Evolutionary conservation across 2,113 vertebrate species (phyloP).

Genomic region (Octodon degus): DNA sequence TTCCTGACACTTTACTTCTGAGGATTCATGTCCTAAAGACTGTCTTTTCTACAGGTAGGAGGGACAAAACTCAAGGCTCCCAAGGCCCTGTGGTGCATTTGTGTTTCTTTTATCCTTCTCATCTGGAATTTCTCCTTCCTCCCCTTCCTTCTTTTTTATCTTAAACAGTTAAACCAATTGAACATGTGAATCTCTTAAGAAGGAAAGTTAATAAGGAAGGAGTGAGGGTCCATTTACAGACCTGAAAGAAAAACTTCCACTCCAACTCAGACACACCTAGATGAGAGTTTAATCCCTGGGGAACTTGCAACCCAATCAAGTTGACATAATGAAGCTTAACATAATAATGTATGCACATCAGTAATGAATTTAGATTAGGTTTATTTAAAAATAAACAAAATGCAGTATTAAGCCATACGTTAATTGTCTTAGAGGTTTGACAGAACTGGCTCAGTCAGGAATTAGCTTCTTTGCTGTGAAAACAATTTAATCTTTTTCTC

Average conservation of each 20-base stretch:
- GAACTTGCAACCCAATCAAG: not conserved
- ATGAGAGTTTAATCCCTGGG: not conserved
- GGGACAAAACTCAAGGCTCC: not conserved
- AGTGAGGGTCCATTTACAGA: not conserved
- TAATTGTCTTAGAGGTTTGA: not conserved
- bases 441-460: not conserved
- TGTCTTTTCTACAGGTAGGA: not conserved
- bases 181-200: not conserved
- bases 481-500: not conserved
- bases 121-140: not conserved
- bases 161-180: not conserved
- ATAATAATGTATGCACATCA: not conserved
- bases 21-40: not conserved
- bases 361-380: not conserved
- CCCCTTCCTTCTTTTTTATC: not conserved
- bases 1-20: not conserved
- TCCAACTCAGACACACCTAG: not conserved
- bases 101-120: not conserved
- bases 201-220: not conserved
- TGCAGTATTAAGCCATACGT: not conserved
- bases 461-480: not conserved
- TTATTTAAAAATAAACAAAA: conserved; percentile 9
- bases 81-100: not conserved
- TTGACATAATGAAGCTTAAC: not conserved
- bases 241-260: not conserved